These are phyloP conservation scores for Antheraea yamamai DNA, from an alignment of 2,888 invertebrate genomes.

Conservation along the genomic window DNA sequence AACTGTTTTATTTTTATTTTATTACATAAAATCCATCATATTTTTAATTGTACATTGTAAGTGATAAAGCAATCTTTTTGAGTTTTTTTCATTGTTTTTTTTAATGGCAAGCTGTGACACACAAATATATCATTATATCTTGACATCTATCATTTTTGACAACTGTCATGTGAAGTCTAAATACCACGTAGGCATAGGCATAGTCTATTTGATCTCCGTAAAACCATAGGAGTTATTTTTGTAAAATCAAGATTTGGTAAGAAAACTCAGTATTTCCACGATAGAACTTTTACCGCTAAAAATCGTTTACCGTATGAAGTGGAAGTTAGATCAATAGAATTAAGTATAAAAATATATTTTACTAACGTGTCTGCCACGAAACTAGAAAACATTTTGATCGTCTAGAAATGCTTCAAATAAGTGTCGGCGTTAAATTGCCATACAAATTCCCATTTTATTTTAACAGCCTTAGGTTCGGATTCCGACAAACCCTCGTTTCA, in stretches of 20 bases:
- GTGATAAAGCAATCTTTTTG: neutral
- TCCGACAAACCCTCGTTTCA: slow-evolving; percentile 3
- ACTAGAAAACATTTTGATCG: neutral
- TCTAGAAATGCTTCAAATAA: neutral
- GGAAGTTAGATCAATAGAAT: too few species aligned
- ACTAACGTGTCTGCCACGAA: neutral
- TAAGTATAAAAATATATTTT: too few species aligned
- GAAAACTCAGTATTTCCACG: neutral
- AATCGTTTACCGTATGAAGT: too few species aligned
- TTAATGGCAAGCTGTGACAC: neutral
- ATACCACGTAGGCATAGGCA: neutral
- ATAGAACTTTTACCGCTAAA: neutral
- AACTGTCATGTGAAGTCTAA: neutral
- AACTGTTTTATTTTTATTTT: neutral
- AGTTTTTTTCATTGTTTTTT: neutral
- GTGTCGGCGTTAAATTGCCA: neutral
- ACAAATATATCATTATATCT: neutral
- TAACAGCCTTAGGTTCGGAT: neutral
- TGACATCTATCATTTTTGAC: neutral
- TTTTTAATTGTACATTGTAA: neutral
- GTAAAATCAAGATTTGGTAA: neutral
- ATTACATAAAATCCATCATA: neutral
- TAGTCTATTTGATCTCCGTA: neutral
- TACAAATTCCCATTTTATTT: neutral
- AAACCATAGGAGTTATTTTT: neutral